Conservation (phyloP, 2,113 vertebrate genomes). For the Taxidea taxus region DNA sequence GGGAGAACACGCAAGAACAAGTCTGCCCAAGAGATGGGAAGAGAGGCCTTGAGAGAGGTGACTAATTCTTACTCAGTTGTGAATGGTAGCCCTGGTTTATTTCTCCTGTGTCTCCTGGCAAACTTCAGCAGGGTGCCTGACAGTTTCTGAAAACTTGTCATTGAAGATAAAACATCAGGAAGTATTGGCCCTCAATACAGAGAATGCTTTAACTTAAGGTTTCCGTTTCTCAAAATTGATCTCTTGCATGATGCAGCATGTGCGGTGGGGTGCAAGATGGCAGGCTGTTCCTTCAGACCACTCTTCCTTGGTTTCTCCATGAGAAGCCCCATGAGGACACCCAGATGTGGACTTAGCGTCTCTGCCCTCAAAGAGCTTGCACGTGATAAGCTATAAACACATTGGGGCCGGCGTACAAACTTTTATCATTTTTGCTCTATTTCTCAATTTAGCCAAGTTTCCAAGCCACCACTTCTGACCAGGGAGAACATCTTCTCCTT, state of each 20-base stretch:
- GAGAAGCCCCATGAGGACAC: neutral
- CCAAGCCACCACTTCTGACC: neutral
- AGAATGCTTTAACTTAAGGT: neutral
- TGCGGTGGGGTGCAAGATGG: no score
- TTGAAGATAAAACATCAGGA: neutral
- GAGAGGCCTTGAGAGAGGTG: neutral
- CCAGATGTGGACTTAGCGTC: neutral
- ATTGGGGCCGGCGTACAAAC: neutral
- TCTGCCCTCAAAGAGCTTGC: neutral
- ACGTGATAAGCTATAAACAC: neutral
- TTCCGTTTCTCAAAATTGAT: neutral
- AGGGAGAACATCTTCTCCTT: neutral
- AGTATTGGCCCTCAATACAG: neutral
- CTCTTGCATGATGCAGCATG: rapidly evolving
- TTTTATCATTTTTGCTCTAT: neutral
- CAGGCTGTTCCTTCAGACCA: neutral
- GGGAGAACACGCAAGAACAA: neutral
- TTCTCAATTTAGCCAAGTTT: neutral
- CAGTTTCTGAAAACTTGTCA: neutral
- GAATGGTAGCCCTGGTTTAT: neutral
- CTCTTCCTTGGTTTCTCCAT: neutral
- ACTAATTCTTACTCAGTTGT: neutral
- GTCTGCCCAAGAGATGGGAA: neutral
- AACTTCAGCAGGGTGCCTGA: neutral
- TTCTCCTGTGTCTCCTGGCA: neutral